Conservation (phyloP, 2,113 vertebrate genomes). For the Sclerurus mexicanus region DNA sequence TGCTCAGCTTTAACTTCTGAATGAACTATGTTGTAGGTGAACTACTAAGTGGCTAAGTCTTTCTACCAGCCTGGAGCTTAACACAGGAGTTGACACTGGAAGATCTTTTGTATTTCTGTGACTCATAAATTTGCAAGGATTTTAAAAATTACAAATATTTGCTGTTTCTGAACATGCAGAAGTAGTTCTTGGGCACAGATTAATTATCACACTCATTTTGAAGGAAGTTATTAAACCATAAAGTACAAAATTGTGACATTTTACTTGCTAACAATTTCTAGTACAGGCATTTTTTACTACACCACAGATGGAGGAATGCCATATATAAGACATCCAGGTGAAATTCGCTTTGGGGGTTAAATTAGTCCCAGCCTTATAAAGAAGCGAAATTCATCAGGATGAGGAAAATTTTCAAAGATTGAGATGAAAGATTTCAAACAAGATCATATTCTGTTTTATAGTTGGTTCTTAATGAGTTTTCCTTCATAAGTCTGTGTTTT, state of each 20-base stretch:
- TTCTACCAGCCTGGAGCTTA: neutral
- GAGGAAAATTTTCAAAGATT: neutral
- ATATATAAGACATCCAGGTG: neutral
- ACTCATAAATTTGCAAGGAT: neutral
- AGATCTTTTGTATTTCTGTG: neutral
- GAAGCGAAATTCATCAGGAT: neutral
- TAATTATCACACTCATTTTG: neutral
- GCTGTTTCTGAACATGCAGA: neutral
- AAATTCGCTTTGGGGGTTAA: neutral
- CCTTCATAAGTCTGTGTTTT: neutral
- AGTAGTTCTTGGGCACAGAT: neutral
- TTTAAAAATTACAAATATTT: neutral
- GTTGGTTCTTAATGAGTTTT: conserved; percentile 33
- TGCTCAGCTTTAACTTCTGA: neutral
- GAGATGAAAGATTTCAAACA: conserved; percentile 1
- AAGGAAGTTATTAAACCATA: neutral
- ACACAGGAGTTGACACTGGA: neutral
- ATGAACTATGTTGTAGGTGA: neutral
- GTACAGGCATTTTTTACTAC: neutral
- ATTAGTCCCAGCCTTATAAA: neutral
- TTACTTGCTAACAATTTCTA: neutral
- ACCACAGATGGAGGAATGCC: neutral
- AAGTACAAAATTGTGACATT: neutral
- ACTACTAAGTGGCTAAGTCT: neutral
- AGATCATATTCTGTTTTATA: neutral